Evolutionary conservation across 1,140 invertebrate species (phyloP).

Genomic region (Polypedilum vanderplanki): DNA sequence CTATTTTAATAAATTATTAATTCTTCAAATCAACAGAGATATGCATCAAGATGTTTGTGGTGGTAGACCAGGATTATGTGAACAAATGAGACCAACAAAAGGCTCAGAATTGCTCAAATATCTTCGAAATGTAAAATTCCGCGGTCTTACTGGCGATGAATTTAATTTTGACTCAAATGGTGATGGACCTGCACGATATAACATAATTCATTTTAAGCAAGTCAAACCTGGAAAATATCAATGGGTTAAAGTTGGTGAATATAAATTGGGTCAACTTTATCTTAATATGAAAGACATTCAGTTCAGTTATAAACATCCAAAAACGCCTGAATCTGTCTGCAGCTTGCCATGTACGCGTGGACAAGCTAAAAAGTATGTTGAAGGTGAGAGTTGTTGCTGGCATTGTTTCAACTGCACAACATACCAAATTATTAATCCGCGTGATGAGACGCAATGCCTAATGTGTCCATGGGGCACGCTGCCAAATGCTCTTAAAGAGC

Average conservation of each 20-base stretch:
- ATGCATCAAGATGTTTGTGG: slow-evolving; percentile 78
- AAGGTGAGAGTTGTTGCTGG: slow-evolving; percentile 92
- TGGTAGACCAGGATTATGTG: slow-evolving; percentile 66
- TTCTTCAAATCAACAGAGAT: slow-evolving; percentile 58
- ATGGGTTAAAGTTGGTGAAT: slow-evolving; percentile 82
- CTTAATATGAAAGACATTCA: slow-evolving; percentile 76
- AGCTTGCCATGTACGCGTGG: slow-evolving; percentile 76
- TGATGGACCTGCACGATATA: slow-evolving; percentile 88
- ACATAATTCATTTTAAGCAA: slow-evolving; percentile 92
- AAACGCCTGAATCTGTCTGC: slow-evolving; percentile 81
- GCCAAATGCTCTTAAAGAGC: slow-evolving; percentile 65
- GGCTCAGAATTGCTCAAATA: slow-evolving; percentile 76
- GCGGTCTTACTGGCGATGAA: slow-evolving; percentile 77
- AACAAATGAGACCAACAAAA: slow-evolving; percentile 79
- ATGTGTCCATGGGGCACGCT: slow-evolving; percentile 75
- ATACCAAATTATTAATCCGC: slow-evolving; percentile 79
- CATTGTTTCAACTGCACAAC: slow-evolving; percentile 89
- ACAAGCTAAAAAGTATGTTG: slow-evolving; percentile 85
- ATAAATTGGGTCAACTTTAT: slow-evolving; percentile 67
- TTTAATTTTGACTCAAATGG: slow-evolving; percentile 85
- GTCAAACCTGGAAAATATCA: slow-evolving; percentile 61
- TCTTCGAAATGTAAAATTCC: slow-evolving; percentile 74
- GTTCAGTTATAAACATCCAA: slow-evolving; percentile 65
- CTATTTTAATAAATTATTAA: too few relatives aligned
- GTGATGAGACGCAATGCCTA: slow-evolving; percentile 72